Evolutionary conservation across 2,797 vertebrate species (phyloP).

Genomic region (Gobio occitaniae): DNA sequence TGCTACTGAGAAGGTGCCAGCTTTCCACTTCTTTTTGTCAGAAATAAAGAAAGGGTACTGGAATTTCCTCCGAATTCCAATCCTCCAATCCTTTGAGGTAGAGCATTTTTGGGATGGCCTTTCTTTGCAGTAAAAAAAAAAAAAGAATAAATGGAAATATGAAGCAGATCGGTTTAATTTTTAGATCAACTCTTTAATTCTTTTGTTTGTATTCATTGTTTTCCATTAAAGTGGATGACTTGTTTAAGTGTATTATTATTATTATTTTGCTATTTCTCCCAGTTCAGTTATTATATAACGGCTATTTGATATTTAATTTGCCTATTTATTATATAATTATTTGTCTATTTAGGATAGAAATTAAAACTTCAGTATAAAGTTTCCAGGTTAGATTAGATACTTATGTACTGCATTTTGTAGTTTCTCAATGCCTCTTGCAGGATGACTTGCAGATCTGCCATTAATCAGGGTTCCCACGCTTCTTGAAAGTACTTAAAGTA

Average conservation of each 20-base stretch:
- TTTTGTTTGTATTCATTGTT: not conserved
- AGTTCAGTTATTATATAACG: not conserved
- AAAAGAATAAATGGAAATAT: not conserved
- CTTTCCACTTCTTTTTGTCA: slow-evolving; percentile 32
- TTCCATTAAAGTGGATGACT: not conserved
- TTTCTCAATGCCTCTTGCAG: not conserved
- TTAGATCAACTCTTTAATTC: not conserved
- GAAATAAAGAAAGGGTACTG: slow-evolving; percentile 20
- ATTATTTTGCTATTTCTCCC: not conserved
- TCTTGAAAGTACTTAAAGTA: too few relatives aligned
- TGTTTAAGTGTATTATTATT: not conserved
- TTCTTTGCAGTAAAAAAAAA: not conserved
- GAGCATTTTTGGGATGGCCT: slow-evolving; percentile 1
- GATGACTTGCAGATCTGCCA: not conserved
- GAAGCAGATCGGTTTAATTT: not conserved
- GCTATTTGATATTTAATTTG: not conserved
- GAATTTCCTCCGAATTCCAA: slow-evolving; percentile 3
- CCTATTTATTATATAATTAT: not conserved
- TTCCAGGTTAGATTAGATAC: not conserved
- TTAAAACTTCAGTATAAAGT: not conserved
- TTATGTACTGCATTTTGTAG: not conserved
- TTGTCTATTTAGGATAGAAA: not conserved
- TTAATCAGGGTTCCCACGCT: too few relatives aligned
- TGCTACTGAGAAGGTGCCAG: slow-evolving; percentile 38
- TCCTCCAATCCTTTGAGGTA: slow-evolving; percentile 18